These are phyloP conservation scores for Serinus canaria DNA, from an alignment of 2,113 vertebrate genomes.

Conservation along the genomic window DNA sequence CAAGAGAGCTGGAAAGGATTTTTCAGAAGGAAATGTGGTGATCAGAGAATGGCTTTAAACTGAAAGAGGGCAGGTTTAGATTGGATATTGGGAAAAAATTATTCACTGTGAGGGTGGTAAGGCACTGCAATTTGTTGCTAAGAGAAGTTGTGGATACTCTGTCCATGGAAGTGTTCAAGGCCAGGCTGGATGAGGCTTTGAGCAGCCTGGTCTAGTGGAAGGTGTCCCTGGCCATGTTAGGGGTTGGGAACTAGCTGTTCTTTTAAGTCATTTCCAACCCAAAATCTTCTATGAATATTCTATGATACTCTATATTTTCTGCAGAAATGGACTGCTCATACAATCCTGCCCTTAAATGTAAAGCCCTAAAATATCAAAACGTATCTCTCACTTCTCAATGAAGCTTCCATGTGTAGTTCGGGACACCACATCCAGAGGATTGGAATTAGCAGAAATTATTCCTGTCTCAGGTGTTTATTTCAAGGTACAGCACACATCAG, in stretches of 20 bases:
- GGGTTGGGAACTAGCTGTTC: not conserved
- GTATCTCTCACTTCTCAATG: not conserved
- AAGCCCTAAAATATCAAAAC: not conserved
- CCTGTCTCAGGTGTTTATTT: not conserved
- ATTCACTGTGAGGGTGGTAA: not conserved
- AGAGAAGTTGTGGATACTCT: not conserved
- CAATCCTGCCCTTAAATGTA: not conserved
- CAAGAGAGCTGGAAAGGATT: not conserved
- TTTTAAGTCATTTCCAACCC: not conserved
- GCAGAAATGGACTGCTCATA: not conserved
- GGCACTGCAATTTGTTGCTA: not conserved
- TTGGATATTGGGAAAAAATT: not conserved
- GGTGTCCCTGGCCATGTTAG: not conserved
- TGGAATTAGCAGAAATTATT: not conserved
- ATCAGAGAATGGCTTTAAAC: not conserved
- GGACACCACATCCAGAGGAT: not conserved
- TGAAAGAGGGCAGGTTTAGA: not conserved
- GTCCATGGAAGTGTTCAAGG: not conserved
- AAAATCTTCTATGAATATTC: not conserved
- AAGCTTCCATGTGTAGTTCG: not conserved
- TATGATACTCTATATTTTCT: not conserved
- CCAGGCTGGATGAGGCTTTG: not conserved
- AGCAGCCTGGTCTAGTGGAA: not conserved
- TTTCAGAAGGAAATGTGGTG: not conserved
- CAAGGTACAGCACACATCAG: not conserved